Conservation (phyloP, 1,140 invertebrate genomes). For the Wiebesia pumilae region DNA sequence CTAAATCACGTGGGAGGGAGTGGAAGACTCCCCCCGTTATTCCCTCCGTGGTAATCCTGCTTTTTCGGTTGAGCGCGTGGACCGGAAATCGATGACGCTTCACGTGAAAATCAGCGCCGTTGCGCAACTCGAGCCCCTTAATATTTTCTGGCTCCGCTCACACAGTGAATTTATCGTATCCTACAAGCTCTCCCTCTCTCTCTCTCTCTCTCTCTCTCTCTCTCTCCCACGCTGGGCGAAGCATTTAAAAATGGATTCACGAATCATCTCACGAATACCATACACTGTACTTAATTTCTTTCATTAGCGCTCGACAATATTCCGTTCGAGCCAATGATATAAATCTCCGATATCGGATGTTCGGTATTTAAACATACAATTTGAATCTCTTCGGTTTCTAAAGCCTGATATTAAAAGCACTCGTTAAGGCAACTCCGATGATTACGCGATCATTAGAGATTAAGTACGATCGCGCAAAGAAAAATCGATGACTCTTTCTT, state of each 20-base stretch:
- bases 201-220: too few species aligned
- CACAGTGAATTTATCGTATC: neutral
- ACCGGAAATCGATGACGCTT: neutral
- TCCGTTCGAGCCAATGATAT: neutral
- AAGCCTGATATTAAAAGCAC: neutral
- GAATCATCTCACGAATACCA: neutral
- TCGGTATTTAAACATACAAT: neutral
- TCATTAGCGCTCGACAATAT: constrained; percentile 2
- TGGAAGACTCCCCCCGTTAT: constrained; percentile 51
- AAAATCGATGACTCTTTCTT: neutral
- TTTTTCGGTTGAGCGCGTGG: constrained; percentile 14
- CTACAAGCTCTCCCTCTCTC: too few species aligned
- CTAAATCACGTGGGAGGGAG: constrained; percentile 61
- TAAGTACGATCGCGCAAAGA: neutral
- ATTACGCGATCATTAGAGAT: neutral
- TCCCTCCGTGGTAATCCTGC: neutral
- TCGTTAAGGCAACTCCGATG: neutral
- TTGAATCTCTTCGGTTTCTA: neutral
- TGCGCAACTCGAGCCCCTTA: neutral
- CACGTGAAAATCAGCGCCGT: neutral
- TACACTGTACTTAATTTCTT: neutral
- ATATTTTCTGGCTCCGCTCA: too few species aligned
- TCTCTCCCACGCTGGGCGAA: too few species aligned
- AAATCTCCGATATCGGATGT: neutral
- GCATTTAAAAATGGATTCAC: neutral